Evolutionary conservation across 2,888 invertebrate species (phyloP).

Genomic region (Pristionchus mayeri): DNA sequence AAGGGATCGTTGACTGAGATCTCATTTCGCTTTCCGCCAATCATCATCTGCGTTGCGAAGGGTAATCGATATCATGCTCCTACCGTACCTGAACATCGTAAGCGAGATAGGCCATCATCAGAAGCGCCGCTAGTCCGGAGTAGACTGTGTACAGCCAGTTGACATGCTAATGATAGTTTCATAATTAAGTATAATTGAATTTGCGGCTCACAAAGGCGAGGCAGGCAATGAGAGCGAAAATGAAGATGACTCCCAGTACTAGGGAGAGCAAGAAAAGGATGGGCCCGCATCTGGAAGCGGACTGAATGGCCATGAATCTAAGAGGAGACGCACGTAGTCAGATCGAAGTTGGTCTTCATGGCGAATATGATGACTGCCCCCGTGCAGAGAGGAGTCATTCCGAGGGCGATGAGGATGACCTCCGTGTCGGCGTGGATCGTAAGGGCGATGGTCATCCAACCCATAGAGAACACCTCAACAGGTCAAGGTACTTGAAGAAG

Average conservation of each 20-base stretch:
- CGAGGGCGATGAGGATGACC: background rate
- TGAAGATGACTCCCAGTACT: background rate
- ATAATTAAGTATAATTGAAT: background rate
- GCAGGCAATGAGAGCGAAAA: background rate
- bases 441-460: constrained; percentile 16
- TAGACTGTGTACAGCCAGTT: constrained; percentile 14
- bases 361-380: constrained; percentile 24
- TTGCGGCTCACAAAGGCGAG: background rate
- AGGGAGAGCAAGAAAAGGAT: background rate
- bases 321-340: background rate
- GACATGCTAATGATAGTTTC: background rate
- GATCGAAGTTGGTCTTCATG: constrained; percentile 19
- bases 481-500: background rate
- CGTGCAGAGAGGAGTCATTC: constrained; percentile 11
- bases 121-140: background rate
- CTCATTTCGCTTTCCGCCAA: background rate
- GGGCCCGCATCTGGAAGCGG: background rate
- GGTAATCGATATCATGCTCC: background rate
- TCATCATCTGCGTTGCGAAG: background rate
- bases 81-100: constrained; percentile 21
- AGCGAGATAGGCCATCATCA: constrained; percentile 39
- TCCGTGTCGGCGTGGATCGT: background rate
- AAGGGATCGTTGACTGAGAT: background rate
- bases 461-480: constrained; percentile 1
- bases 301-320: too few species aligned